Percentiles rank a stretch among this genome's conserved stretches.
Conservation (phyloP, 2,888 invertebrate species). For the Drosophila kanekoi region DNA sequence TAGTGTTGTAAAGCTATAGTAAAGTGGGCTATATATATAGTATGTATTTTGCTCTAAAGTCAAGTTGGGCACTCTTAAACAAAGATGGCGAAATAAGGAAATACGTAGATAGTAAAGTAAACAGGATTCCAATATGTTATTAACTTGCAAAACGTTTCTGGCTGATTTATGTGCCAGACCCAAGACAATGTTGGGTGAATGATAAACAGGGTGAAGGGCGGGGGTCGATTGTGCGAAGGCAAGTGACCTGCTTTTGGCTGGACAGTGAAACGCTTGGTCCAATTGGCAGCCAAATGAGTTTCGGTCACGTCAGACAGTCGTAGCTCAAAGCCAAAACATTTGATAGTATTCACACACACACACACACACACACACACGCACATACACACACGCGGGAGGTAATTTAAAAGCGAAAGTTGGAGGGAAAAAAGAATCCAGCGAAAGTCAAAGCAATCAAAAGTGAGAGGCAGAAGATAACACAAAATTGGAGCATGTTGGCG, state of each 20-base stretch:
- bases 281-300: conserved; percentile 39
- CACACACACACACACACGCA: neutral
- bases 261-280: conserved; percentile 11
- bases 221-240: conserved; percentile 4
- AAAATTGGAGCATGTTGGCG: conserved; percentile 61
- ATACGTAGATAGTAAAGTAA: too few relatives aligned
- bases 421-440: conserved; percentile 18
- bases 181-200: conserved; percentile 21
- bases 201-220: neutral
- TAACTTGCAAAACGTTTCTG: conserved; percentile 4
- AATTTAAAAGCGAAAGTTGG: conserved; percentile 37
- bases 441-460: conserved; percentile 67
- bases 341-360: conserved; percentile 7
- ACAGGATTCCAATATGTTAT: too few relatives aligned
- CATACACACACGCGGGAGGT: too few relatives aligned
- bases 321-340: conserved; percentile 9
- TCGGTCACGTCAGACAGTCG: conserved; percentile 51
- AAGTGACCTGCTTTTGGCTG: conserved; percentile 64
- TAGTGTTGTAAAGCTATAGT: too few relatives aligned
- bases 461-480: conserved; percentile 36
- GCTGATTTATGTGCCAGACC: conserved; percentile 28
- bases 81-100: too few relatives aligned
- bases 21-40: too few relatives aligned
- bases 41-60: too few relatives aligned
- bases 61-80: too few relatives aligned